Evolutionary conservation across 2,113 vertebrate genomes (phyloP).

Genomic region (Hippocampus guttulatus): DNA sequence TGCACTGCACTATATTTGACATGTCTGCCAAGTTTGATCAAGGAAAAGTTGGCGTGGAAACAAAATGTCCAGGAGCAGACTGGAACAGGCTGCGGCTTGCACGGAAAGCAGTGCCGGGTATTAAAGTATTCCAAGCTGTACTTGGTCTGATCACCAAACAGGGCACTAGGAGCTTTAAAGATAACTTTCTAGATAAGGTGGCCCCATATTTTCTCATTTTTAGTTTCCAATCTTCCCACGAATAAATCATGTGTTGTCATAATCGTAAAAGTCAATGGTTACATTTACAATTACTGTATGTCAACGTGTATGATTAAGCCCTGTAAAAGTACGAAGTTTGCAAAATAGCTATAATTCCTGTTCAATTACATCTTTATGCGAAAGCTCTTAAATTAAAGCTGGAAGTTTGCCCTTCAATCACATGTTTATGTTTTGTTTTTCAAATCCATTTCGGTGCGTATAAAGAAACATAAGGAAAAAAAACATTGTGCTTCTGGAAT

Average conservation of each 20-base stretch:
- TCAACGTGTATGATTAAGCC: not conserved
- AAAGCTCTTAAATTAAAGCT: not conserved
- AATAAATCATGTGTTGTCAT: not conserved
- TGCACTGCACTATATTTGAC: conserved; percentile 9
- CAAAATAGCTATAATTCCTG: not conserved
- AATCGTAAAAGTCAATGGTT: not conserved
- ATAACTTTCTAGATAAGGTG: conserved; percentile 52
- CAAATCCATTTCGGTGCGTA: no score
- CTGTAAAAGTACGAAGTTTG: not conserved
- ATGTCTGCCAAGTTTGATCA: conserved; percentile 25
- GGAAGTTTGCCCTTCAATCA: not conserved
- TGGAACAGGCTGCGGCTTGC: conserved; percentile 61
- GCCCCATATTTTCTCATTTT: not conserved
- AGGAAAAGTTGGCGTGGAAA: conserved; percentile 46
- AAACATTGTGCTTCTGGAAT: no score
- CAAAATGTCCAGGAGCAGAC: conserved; percentile 49
- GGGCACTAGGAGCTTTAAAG: conserved; percentile 34
- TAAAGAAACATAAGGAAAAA: no score
- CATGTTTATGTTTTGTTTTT: no score
- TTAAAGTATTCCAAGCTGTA: conserved; percentile 57
- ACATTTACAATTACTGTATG: not conserved
- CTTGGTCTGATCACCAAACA: conserved; percentile 49
- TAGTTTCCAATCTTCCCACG: not conserved
- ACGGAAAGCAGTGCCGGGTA: conserved; percentile 47
- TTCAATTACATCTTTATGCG: not conserved